These are phyloP conservation scores for Chironomus tepperi DNA, from an alignment of 1,140 invertebrate species.

Conservation along the genomic window DNA sequence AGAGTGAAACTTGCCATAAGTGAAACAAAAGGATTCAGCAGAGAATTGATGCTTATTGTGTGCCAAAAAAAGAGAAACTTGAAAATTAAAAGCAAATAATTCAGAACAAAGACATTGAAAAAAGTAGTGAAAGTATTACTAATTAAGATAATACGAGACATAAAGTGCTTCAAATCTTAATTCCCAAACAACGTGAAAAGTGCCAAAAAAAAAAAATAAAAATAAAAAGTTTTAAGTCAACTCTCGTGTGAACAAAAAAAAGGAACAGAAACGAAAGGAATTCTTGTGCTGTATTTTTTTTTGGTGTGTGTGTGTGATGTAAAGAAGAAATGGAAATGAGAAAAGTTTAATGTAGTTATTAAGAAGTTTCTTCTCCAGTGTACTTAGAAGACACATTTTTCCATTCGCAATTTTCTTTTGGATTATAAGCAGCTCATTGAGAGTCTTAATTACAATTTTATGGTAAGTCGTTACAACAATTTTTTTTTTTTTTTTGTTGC, in stretches of 20 bases:
- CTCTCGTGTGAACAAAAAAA: neutral
- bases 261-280: neutral
- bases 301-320: neutral
- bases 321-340: neutral
- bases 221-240: neutral
- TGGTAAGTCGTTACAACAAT: neutral
- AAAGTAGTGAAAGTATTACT: too few relatives aligned
- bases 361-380: neutral
- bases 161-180: too few relatives aligned
- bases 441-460: neutral
- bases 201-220: neutral
- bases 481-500: too few relatives aligned
- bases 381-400: neutral
- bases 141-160: too few relatives aligned
- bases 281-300: neutral
- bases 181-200: too few relatives aligned
- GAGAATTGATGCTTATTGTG: too few relatives aligned
- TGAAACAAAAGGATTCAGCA: too few relatives aligned
- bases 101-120: too few relatives aligned
- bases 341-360: conserved; percentile 9
- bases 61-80: too few relatives aligned
- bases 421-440: too few relatives aligned
- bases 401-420: neutral
- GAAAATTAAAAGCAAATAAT: too few relatives aligned
- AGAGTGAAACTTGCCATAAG: too few relatives aligned